Evolutionary conservation across 2,113 vertebrate genomes (phyloP).

Genomic region (Brienomyrus brachyistius): DNA sequence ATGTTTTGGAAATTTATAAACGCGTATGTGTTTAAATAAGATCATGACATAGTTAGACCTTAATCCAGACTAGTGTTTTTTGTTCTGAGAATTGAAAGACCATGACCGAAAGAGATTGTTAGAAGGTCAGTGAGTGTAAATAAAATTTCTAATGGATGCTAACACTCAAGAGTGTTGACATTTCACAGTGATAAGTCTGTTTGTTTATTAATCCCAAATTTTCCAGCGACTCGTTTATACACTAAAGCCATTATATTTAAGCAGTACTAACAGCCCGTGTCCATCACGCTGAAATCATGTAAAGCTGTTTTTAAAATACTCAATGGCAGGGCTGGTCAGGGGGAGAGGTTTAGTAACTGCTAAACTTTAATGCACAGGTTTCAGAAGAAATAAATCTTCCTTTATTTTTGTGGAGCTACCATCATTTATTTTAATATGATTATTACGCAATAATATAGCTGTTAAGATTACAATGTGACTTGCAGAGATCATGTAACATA

Average conservation of each 20-base stretch:
- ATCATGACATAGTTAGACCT: slow-evolving; percentile 4
- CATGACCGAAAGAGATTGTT: neutral
- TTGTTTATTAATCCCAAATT: slow-evolving; percentile 3
- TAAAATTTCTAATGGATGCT: slow-evolving; percentile 1
- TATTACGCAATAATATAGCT: neutral
- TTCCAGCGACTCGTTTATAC: neutral
- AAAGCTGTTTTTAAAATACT: neutral
- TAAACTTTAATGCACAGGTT: neutral
- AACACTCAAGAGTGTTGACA: slow-evolving; percentile 8
- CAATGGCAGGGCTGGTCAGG: neutral
- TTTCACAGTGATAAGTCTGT: neutral
- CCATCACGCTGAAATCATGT: neutral
- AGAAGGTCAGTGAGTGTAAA: slow-evolving; percentile 5
- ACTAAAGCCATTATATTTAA: neutral
- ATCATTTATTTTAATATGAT: neutral
- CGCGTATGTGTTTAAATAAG: neutral
- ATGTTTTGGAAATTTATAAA: neutral
- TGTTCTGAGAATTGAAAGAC: neutral
- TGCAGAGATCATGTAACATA: neutral
- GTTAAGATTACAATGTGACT: neutral
- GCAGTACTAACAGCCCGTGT: neutral
- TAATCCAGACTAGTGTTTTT: neutral
- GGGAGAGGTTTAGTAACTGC: neutral
- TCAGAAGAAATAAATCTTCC: neutral
- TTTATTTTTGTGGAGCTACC: neutral